A percentile compares a stretch with the other conserved stretches of the same genome.
Evolutionary conservation across 2,888 invertebrate genomes (phyloP).

Genomic region (Drosophila heteroneura): DNA sequence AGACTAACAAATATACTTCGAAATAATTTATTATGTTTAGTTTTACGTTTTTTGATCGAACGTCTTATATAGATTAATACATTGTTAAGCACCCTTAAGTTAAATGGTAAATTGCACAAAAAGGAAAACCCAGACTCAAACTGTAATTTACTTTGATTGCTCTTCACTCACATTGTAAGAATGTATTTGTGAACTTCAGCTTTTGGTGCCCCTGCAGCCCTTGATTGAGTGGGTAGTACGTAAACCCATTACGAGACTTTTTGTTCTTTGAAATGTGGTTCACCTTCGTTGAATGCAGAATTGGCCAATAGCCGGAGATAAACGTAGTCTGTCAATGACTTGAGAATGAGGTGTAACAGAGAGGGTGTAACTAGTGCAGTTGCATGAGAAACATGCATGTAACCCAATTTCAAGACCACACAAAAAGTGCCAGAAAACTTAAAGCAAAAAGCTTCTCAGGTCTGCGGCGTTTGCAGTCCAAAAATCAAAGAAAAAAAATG

Average conservation of each 20-base stretch:
- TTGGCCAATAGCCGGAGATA: slow-evolving; percentile 68
- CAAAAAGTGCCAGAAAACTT: slow-evolving; percentile 40
- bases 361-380: slow-evolving; percentile 19
- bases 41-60: not conserved
- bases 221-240: slow-evolving; percentile 29
- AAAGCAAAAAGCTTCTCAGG: slow-evolving; percentile 46
- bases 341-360: slow-evolving; percentile 17
- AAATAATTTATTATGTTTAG: not conserved
- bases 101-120: not conserved
- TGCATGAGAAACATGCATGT: slow-evolving; percentile 30
- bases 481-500: slow-evolving; percentile 54
- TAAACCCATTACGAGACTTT: slow-evolving; percentile 33
- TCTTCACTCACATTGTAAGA: not conserved
- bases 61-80: not conserved
- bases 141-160: slow-evolving; percentile 11
- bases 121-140: not conserved
- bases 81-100: not conserved
- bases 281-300: slow-evolving; percentile 60
- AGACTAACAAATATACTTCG: not conserved
- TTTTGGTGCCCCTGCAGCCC: slow-evolving; percentile 4
- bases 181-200: not conserved
- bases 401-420: slow-evolving; percentile 64
- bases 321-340: slow-evolving; percentile 30
- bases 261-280: slow-evolving; percentile 54
- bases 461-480: slow-evolving; percentile 51